Base-by-base conservation (phyloP, 1,140 invertebrate genomes). In the Pygmarrhopalites habei region DNA sequence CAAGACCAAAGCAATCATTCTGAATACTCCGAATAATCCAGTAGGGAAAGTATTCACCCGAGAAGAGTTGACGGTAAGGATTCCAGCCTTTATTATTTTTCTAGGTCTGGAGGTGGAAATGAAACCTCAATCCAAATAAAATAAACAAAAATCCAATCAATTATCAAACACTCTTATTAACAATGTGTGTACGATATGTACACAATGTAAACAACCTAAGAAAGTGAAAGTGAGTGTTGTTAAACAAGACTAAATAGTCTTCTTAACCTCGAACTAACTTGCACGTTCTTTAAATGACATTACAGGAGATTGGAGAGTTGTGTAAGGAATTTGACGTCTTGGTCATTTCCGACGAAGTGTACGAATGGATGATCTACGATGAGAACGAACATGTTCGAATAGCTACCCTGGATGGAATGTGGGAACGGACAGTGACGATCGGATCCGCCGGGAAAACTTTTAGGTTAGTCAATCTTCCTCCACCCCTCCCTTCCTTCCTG, bases 361-460 rank as follows among this genome's bases (percentile, higher is more conserved):
- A 99, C 69, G 95, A 99, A 77, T 97, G 93, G 90, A 83, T 98
- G 71, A 87, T 93, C 21, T 98, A 90, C 74, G 82, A 89, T 72
- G 87, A 86, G 1, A 79, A 83, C 47, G 80, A 92, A 74, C 95
- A 98, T 77, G 83, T 95, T 61, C 82, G 92, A 73, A 95, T 97
- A 63, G 82, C 82, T 19, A 79, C 79, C 30, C 69, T 86, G 19
- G 82, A 84, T 14, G 92, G 80, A 4, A 99, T 99, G 95, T 99
- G 91, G 86, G 92, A 98, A 64, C 81, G 95, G 57, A 99, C 95
- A 0, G 86, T 99, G 17, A 98, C 95, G 0, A 86, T 99, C 72
- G 94, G 96, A 0, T 97, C 93, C 51, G 95, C 94, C 0, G 96
- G 96, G 0, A 98, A 98, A 81, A 94, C 92, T 0, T 98, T 99